Percentiles rank a stretch among this genome's conserved stretches.
phyloP scores from a whole-genome alignment of 2,113 vertebrate species.

The Rhadina sibilatrix region DNA sequence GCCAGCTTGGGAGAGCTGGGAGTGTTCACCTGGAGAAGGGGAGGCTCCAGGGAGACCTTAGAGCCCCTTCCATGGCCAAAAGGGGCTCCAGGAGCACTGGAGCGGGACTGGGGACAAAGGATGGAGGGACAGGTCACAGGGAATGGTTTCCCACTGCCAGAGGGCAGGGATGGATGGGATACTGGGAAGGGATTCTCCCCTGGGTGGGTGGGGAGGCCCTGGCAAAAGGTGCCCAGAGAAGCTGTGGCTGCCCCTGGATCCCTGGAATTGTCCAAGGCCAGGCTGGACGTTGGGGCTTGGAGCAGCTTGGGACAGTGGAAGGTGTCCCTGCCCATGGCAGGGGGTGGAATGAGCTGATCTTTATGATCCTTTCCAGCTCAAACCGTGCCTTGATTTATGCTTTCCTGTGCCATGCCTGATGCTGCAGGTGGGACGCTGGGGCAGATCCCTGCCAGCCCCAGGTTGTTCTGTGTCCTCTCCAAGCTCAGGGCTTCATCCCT shows the following conservation, averaged over 20 bases:
- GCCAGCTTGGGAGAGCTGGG: not conserved
- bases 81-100: not conserved
- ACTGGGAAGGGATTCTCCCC: not conserved
- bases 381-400: not conserved
- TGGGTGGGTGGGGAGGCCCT: rapidly evolving
- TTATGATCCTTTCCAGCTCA: not conserved
- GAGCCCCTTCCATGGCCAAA: not conserved
- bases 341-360: not conserved
- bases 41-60: not conserved
- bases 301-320: rapidly evolving
- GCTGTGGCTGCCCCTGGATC: not conserved
- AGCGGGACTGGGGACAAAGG: not conserved
- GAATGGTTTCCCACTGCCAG: not conserved
- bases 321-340: not conserved
- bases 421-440: not conserved
- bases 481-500: not conserved
- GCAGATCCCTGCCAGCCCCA: not conserved
- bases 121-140: not conserved
- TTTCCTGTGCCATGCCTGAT: rapidly evolving
- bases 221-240: not conserved
- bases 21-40: not conserved
- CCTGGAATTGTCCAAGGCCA: not conserved
- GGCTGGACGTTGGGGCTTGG: rapidly evolving
- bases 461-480: not conserved
- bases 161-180: rapidly evolving